These are phyloP conservation scores for Watsonalla cultraria DNA, from an alignment of 2,888 invertebrate species.

Conservation along the genomic window DNA sequence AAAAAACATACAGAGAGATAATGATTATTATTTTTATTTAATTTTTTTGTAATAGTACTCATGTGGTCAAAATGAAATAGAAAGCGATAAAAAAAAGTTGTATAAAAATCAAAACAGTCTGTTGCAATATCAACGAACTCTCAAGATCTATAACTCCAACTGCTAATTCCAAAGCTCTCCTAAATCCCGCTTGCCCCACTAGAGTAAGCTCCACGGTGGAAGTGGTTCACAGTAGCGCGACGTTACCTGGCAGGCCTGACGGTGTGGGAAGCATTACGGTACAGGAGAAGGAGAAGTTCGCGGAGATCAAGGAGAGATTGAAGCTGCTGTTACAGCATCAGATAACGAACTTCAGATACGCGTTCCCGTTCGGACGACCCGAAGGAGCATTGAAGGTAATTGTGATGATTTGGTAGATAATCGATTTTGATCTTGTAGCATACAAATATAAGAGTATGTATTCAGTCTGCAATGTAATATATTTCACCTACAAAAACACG, in stretches of 20 bases:
- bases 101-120: too few relatives aligned
- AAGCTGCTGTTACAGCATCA: constrained; percentile 96
- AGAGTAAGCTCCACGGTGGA: constrained; percentile 70
- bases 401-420: not conserved
- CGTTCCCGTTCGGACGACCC: constrained; percentile 99
- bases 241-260: constrained; percentile 90
- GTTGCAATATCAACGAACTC: not conserved
- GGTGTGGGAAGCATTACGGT: constrained; percentile 99
- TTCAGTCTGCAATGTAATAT: too few relatives aligned
- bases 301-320: constrained; percentile 97
- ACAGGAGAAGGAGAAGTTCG: constrained; percentile 98
- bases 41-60: too few relatives aligned
- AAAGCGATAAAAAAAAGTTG: too few relatives aligned
- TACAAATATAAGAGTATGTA: too few relatives aligned
- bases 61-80: too few relatives aligned
- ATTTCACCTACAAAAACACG: not conserved
- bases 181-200: constrained; percentile 71
- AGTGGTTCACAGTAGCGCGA: constrained; percentile 76
- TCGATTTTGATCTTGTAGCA: too few relatives aligned
- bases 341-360: constrained; percentile 99
- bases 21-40: too few relatives aligned
- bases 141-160: constrained; percentile 4
- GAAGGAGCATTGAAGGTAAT: constrained; percentile 94
- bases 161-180: constrained; percentile 51
- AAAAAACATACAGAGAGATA: too few relatives aligned